Base-by-base conservation (phyloP, 2,888 invertebrate species). In the Rugalucina vietnamica region DNA sequence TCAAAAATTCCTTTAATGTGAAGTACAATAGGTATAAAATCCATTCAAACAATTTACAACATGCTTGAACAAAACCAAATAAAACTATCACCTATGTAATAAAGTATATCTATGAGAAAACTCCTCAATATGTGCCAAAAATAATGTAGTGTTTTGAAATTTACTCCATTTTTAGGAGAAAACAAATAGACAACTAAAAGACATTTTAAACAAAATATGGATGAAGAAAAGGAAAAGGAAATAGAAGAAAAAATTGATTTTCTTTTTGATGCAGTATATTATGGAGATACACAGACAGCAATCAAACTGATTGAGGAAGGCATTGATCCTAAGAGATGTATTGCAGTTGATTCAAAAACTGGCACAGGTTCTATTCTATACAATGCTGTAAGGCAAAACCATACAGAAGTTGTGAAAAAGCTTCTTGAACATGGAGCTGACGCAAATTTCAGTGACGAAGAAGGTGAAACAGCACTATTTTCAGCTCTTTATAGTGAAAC, bases 391-490 rank as follows among this genome's bases (percentile, higher is more conserved):
- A 49, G 49, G 43, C 39, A 29, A 27, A 73, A 73, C 50, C 73
- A 73, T 27, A 37, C 24, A 8, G 27, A 12, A 36, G 29, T 49
- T 49, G 73, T 73, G 1, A 29, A 73, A 21, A 73, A 29, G 27
- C 32, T 73, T 37, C 50, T 73, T 12, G 24, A 49, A 24, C 37
- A 73, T 39, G 73, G 73, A 49, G 73, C 73, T 8, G 27, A 73
- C 43, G 18, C 50, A 10, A 73, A 73, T 73, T 49, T 73, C 4
- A 37, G 4, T 12, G 73, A 73, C 32, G 73, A 73, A 49, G 73
- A 73, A 29, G 73, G 73, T 39, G 73, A 73, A 43, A 73, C 73
- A 12, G 49, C 73, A 24, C 21, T 73, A 29, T 73, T 73, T 49
- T 37, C 73, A n/a, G 73, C 73, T 0, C 29, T 73, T 12, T 37